A percentile compares a stretch with the other conserved stretches of the same genome.
These are phyloP conservation scores for Cettia cetti DNA, from an alignment of 2,113 vertebrate species.

Conservation along the genomic window DNA sequence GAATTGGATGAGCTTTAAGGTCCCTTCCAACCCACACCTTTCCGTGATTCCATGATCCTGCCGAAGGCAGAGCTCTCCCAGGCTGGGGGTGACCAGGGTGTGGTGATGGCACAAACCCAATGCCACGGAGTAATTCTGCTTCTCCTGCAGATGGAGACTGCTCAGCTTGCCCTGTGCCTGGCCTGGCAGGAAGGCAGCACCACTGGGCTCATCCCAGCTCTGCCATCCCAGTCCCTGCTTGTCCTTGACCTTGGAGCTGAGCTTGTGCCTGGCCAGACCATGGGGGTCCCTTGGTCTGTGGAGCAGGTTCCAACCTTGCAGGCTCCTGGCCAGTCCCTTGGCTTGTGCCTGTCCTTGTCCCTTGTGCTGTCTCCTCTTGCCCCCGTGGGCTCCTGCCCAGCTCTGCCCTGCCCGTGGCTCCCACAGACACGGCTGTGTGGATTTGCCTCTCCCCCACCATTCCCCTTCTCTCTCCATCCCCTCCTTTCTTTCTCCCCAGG, in stretches of 20 bases:
- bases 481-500: conserved; percentile 74
- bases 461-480: conserved; percentile 42
- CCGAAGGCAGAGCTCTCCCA: background rate
- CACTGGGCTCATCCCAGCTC: background rate
- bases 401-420: background rate
- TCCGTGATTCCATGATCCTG: background rate
- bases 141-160: fast-evolving
- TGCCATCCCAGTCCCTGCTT: background rate
- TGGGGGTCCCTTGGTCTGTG: background rate
- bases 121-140: background rate
- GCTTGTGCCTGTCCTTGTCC: background rate
- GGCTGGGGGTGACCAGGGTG: background rate
- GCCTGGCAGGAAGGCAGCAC: background rate
- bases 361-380: fast-evolving
- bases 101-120: fast-evolving
- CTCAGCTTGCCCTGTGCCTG: fast-evolving
- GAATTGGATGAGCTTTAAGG: background rate
- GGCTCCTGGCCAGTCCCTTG: fast-evolving
- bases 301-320: background rate
- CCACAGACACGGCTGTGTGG: background rate
- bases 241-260: background rate
- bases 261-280: fast-evolving
- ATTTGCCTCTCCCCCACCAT: background rate
- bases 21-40: background rate
- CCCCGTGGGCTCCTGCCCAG: background rate